These are phyloP conservation scores for Ethmia dodecea DNA, from an alignment of 2,888 invertebrate species.

Conservation along the genomic window DNA sequence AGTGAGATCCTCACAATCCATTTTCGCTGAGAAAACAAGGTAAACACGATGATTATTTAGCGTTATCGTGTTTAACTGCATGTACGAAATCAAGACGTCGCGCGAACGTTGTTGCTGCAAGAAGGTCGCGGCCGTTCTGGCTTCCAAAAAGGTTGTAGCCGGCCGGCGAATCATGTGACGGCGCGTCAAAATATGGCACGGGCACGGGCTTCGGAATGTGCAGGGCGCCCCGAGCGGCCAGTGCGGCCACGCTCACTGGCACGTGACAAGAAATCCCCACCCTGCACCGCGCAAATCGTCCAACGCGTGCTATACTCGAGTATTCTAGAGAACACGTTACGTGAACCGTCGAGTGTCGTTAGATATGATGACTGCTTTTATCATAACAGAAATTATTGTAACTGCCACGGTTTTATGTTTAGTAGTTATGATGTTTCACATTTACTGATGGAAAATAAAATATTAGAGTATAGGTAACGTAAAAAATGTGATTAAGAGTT, in stretches of 20 bases:
- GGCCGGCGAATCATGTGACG: slow-evolving; percentile 58
- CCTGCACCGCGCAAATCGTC: slow-evolving; percentile 14
- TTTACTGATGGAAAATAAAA: no score
- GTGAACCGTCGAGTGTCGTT: background rate
- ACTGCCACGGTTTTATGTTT: no score
- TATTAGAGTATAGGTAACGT: no score
- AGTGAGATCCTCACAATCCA: slow-evolving; percentile 44
- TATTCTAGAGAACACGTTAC: slow-evolving; percentile 12
- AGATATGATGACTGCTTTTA: no score
- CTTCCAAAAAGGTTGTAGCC: slow-evolving; percentile 29
- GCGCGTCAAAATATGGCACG: slow-evolving; percentile 51
- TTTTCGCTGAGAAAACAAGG: slow-evolving; percentile 32
- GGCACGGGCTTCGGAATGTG: slow-evolving; percentile 43
- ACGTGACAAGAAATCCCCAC: slow-evolving; percentile 43
- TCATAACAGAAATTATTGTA: no score
- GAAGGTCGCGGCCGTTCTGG: slow-evolving; percentile 42
- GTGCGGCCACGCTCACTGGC: slow-evolving; percentile 44
- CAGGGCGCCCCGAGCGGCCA: slow-evolving; percentile 27
- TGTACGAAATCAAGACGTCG: slow-evolving; percentile 25
- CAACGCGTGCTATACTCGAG: slow-evolving; percentile 22
- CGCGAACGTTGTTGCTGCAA: slow-evolving; percentile 31
- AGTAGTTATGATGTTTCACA: no score
- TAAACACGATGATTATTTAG: slow-evolving; percentile 26
- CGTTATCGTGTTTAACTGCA: slow-evolving; percentile 39
- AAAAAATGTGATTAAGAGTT: no score